Conservation (phyloP, 2,888 invertebrate genomes). For the Sisyra terminalis region DNA sequence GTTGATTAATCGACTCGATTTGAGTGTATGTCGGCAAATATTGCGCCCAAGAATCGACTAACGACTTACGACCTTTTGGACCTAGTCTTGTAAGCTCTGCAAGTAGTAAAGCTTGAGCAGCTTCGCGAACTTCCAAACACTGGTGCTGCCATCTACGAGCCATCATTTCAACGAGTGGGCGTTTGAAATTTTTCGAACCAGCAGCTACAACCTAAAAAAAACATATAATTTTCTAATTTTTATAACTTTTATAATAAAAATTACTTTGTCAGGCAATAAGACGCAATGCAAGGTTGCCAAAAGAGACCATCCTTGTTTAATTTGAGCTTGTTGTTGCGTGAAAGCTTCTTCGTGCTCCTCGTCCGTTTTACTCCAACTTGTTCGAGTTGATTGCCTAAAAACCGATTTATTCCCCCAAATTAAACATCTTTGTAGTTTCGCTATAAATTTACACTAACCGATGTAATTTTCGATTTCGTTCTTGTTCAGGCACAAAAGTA, state of each 20-base stretch:
- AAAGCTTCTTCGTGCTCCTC: conserved; percentile 72
- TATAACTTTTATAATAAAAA: no score
- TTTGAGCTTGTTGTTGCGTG: conserved; percentile 78
- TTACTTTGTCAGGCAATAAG: conserved; percentile 83
- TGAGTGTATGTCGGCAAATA: conserved; percentile 80
- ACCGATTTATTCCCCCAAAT: conserved; percentile 49
- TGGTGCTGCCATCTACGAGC: conserved; percentile 98
- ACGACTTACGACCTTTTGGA: conserved; percentile 74
- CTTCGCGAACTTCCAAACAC: conserved; percentile 92
- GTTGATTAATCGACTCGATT: conserved; percentile 60
- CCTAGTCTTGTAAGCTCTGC: conserved; percentile 83
- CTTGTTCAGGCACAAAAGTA: conserved; percentile 79
- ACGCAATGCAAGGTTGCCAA: conserved; percentile 94
- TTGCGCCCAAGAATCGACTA: conserved; percentile 94
- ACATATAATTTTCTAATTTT: no score
- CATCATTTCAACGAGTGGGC: conserved; percentile 95
- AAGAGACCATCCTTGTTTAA: conserved; percentile 95
- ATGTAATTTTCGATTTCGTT: conserved; percentile 59
- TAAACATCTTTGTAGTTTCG: conserved; percentile 35
- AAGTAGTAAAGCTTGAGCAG: conserved; percentile 85
- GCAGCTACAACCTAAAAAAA: conserved; percentile 24
- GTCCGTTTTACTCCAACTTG: conserved; percentile 52
- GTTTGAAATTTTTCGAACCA: conserved; percentile 67
- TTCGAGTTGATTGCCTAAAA: conserved; percentile 42
- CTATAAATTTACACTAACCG: conserved; percentile 33